These are phyloP conservation scores for Spilarctia lutea DNA, from an alignment of 2,888 invertebrate genomes.

Conservation along the genomic window DNA sequence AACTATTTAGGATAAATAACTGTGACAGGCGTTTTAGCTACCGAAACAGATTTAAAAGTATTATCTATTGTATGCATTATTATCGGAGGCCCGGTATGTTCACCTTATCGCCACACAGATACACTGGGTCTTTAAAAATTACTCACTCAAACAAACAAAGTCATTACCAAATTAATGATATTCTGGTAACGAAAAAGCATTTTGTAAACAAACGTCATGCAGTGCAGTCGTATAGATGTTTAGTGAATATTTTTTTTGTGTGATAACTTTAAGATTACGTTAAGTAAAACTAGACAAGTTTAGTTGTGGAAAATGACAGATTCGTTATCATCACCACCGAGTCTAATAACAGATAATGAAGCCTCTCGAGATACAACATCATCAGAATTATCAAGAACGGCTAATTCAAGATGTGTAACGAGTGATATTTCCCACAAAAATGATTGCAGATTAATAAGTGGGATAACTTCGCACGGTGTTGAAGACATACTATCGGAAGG, in stretches of 20 bases:
- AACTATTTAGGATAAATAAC: constrained; percentile 57
- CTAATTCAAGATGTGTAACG: constrained; percentile 53
- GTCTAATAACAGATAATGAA: constrained; percentile 67
- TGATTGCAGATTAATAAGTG: constrained; percentile 57
- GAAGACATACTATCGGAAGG: constrained; percentile 78
- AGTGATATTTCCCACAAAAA: constrained; percentile 54
- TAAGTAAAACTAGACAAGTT: constrained; percentile 28
- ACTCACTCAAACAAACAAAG: constrained; percentile 77
- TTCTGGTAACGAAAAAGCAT: constrained; percentile 83
- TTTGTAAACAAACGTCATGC: constrained; percentile 81
- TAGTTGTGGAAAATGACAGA: constrained; percentile 65
- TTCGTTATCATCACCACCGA: constrained; percentile 68
- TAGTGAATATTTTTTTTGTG: constrained; percentile 56
- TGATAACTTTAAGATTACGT: constrained; percentile 10
- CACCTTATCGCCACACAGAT: constrained; percentile 81
- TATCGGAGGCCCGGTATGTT: constrained; percentile 82
- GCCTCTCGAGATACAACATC: constrained; percentile 70
- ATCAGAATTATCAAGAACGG: constrained; percentile 64
- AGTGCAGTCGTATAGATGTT: constrained; percentile 72
- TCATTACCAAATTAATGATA: constrained; percentile 85
- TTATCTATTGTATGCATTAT: constrained; percentile 78
- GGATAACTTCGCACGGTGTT: constrained; percentile 75
- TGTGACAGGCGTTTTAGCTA: constrained; percentile 79
- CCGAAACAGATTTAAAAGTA: constrained; percentile 77
- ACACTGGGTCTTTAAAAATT: constrained; percentile 64